Base-by-base conservation (phyloP, 2,113 vertebrate species). In the Sylvia atricapilla region DNA sequence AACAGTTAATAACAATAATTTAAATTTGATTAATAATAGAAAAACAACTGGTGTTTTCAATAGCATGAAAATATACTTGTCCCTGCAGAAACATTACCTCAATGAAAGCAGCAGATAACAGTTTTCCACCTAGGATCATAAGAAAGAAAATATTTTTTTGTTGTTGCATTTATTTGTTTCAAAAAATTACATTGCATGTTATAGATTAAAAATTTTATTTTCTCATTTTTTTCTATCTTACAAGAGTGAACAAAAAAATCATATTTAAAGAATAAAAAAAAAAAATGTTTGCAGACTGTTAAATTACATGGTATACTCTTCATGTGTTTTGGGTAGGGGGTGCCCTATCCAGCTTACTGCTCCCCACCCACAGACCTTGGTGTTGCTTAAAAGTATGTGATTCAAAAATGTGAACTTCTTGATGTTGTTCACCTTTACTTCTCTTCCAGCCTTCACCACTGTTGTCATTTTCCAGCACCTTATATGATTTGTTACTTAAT, bases 41-140 rank as follows among this genome's bases (percentile, higher is more conserved):
- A 49, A 73, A 90, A 80, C 55, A 90, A 50, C 20, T 44, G 43
- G 56, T 78, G 79, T 39, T 74, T 94, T 91, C 78, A 89, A 69
- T 80, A 27, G 33, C 91, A 82, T 50, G 58, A 87, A 96, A 91
- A 92, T 62, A 64, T 25, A 67, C 76, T 75, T 96, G 88, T 96
- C 87, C 86, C 74, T 72, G n/a, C 43, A 94, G 80, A 94, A 93
- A 63, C 89, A 89, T 93, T 85, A 74, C 64, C 74, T 84, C 62
- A 94, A 58, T 91, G 78, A 91, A 96, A 96, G 80, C 82, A 93
- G 94, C 80, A 94, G 89, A 95, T 93, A 89, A 88, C 49, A 59
- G 59, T 90, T 86, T 84, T 93, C 92, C 81, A 89, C 80, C 93
- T 96, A 94, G 50, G 53, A 92, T 94, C 77, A 31, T 81, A 95